These are phyloP conservation scores for Polypterus bichir DNA, from an alignment of 2,113 vertebrate genomes.

Conservation along the genomic window DNA sequence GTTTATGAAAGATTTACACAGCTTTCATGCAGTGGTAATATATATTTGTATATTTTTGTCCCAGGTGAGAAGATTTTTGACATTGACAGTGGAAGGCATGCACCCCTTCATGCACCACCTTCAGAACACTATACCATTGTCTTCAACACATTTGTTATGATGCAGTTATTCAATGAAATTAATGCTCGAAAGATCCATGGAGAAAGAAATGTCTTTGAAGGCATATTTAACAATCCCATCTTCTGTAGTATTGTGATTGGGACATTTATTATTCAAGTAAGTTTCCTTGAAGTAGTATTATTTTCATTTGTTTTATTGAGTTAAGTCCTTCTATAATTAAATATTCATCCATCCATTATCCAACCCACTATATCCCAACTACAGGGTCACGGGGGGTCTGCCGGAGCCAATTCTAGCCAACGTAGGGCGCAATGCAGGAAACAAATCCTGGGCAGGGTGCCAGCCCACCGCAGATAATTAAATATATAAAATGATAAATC, in stretches of 20 bases:
- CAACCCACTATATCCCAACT: no score
- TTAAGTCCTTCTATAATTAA: no score
- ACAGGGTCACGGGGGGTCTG: no score
- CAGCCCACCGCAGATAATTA: no score
- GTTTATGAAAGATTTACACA: no score
- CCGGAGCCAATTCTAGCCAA: no score
- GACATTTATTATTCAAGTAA: constrained; percentile 89
- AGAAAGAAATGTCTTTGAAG: constrained; percentile 94
- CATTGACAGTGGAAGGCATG: constrained; percentile 84
- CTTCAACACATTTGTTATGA: constrained; percentile 95
- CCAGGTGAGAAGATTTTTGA: constrained; percentile 87
- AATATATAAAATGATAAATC: no score
- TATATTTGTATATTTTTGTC: background rate
- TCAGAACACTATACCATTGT: constrained; percentile 97
- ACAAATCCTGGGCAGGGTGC: no score
- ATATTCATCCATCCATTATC: no score
- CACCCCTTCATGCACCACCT: constrained; percentile 81
- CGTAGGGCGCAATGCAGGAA: no score
- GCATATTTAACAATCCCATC: constrained; percentile 94
- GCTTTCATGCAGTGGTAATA: no score
- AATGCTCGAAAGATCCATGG: constrained; percentile 97
- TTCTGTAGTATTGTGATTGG: constrained; percentile 94
- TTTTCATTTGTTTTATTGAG: no score
- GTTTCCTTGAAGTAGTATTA: constrained; percentile 8
- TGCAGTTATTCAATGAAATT: constrained; percentile 98